Base-by-base conservation (phyloP, 1,140 invertebrate species). In the Onthophagus taurus region DNA sequence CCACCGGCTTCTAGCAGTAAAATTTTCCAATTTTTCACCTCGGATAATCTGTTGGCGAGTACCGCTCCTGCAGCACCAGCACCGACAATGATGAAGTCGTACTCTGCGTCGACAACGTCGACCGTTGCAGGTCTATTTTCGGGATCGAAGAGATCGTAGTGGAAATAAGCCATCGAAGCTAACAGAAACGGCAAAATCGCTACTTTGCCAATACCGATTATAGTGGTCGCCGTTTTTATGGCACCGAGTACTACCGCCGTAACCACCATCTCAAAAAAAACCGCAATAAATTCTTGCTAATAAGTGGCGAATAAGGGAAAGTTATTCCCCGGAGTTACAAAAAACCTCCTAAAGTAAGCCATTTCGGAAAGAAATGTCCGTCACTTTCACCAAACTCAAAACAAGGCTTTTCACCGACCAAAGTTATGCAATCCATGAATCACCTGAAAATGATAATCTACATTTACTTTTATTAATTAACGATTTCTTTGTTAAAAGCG, bases 31-130 rank as follows among this genome's bases (percentile, higher is more conserved):
- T 80, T 68, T 1, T 76, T 72, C 20, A 85, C 71, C 59, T 89
- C 86, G 0, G 87, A 79, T 1, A 97, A 66, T 24, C 93, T 70
- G 45, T 85, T 89, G 0, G 86, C 89, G 3, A 97, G 45, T 0
- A 95, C 89, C 1, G 81, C 75, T 3, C 92, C 93, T 2, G 89
- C 89, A 0, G 89, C 89, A 0, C 92, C 93, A 5, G 75, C 81
- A 0, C 86, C 88, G 1, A 90, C 69, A 0, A 87, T 72, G 0
- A 90, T 70, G 43, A 89, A 89, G 54, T 89, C 86, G 50, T 90
- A 90, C 36, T 81, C 77, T 4, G 71, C 60, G 6, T 74, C 65
- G 0, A 85, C 61, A 16, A 74, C 64, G 31, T 71, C 72, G 30
- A 78, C 75, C 56, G 77, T 76, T 0, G 71, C 67, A 1, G 85